phyloP scores from a whole-genome alignment of 1,140 invertebrate species.

The Lepidotrigona ventralis region DNA sequence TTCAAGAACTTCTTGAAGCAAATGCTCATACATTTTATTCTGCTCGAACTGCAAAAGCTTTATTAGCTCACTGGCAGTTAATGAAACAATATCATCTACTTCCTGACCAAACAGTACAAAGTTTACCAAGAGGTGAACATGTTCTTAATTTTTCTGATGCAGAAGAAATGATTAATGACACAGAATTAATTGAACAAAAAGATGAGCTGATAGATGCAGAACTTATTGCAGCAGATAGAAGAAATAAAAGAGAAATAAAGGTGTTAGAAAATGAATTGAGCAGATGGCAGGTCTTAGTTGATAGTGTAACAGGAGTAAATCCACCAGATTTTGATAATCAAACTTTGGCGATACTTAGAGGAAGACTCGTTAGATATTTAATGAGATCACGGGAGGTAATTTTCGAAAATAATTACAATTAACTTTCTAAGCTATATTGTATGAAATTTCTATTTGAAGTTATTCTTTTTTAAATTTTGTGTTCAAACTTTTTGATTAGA shows the following conservation, averaged over 20 bases:
- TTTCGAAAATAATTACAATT: not conserved
- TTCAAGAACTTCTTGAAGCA: slow-evolving; percentile 92
- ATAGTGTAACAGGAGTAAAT: slow-evolving; percentile 90
- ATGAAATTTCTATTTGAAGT: not conserved
- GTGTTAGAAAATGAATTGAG: slow-evolving; percentile 93
- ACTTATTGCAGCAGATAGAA: slow-evolving; percentile 85
- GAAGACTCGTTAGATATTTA: slow-evolving; percentile 94
- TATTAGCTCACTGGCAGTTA: slow-evolving; percentile 94
- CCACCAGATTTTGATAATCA: slow-evolving; percentile 93
- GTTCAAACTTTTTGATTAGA: slow-evolving; percentile 79
- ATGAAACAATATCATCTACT: slow-evolving; percentile 96
- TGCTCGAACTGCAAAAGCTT: slow-evolving; percentile 90
- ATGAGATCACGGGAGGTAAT: slow-evolving; percentile 96
- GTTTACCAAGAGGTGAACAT: slow-evolving; percentile 84
- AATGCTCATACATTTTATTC: slow-evolving; percentile 93
- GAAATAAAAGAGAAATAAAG: slow-evolving; percentile 91
- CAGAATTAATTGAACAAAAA: slow-evolving; percentile 88
- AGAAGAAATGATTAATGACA: slow-evolving; percentile 93
- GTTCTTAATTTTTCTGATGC: slow-evolving; percentile 94
- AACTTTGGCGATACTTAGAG: slow-evolving; percentile 95
- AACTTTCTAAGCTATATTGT: not conserved
- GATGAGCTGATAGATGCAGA: slow-evolving; percentile 89
- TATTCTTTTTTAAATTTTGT: not conserved
- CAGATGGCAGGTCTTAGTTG: slow-evolving; percentile 96
- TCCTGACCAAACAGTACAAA: slow-evolving; percentile 91